Evolutionary conservation across 2,113 vertebrate genomes (phyloP).

Genomic region (Rana temporaria): DNA sequence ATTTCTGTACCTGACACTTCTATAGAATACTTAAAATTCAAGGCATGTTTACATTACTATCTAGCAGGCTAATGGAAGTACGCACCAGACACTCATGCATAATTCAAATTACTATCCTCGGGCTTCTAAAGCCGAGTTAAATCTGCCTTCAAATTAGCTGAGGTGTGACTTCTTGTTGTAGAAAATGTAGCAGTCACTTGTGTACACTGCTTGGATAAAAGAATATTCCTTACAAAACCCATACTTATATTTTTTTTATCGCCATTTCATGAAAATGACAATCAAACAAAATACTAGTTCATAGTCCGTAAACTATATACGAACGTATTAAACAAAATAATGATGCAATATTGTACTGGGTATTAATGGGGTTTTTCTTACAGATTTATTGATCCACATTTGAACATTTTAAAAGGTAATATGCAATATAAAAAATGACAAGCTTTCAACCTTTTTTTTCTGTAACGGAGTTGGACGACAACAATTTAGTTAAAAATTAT

Average conservation of each 20-base stretch:
- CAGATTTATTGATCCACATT: no score
- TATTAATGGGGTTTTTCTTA: no score
- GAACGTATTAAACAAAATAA: no score
- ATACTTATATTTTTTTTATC: constrained; percentile 23
- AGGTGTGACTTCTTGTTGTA: constrained; percentile 77
- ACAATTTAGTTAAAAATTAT: no score
- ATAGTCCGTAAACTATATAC: neutral
- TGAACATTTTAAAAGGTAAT: no score
- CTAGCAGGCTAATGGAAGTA: constrained; percentile 78
- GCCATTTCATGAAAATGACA: neutral
- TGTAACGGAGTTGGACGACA: no score
- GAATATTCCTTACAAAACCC: constrained; percentile 54
- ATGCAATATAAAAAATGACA: no score
- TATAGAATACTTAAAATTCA: constrained; percentile 80
- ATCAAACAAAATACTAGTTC: neutral
- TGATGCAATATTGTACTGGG: no score
- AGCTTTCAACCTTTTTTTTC: no score
- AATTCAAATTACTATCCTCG: constrained; percentile 81
- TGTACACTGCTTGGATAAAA: constrained; percentile 60
- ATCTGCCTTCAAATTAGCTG: constrained; percentile 77
- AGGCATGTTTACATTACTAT: constrained; percentile 80
- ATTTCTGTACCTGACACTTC: constrained; percentile 79
- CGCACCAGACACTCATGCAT: constrained; percentile 82
- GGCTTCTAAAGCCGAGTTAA: constrained; percentile 79
- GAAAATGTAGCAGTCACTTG: constrained; percentile 69